These are phyloP conservation scores for Temnopleurus reevesii DNA, from an alignment of 53 echinoderm and acorn worm genomes.

Conservation along the genomic window DNA sequence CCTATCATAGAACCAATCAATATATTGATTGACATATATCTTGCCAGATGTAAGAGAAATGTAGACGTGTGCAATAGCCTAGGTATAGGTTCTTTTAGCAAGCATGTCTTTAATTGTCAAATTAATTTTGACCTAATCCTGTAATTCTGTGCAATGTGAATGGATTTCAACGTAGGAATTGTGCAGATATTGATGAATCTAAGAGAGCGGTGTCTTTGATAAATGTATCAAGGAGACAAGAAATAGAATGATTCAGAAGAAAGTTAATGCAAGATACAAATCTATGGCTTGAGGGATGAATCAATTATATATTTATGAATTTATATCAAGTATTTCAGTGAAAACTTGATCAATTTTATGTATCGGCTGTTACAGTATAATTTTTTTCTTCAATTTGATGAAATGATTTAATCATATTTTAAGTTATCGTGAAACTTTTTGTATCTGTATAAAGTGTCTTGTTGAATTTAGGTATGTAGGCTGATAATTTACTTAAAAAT, in stretches of 20 bases:
- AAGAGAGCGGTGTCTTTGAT: background rate
- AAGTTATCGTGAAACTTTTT: too few species aligned
- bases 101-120: conserved; percentile 1
- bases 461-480: background rate
- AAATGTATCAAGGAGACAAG: background rate
- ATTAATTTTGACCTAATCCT: background rate
- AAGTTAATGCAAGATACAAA: background rate
- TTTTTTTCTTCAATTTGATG: background rate
- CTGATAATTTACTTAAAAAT: background rate
- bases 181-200: background rate
- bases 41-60: background rate
- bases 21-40: background rate
- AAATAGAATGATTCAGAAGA: background rate
- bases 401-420: conserved; percentile 2
- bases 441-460: background rate
- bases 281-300: background rate
- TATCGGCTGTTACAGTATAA: background rate
- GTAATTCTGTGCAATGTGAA: conserved; percentile 5
- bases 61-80: conserved; percentile 15
- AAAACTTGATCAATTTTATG: conserved; percentile 4
- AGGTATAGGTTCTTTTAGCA: background rate
- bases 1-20: background rate
- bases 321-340: background rate
- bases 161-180: background rate
- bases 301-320: background rate